Conservation (phyloP, 2,888 invertebrate species). For the Drosophila anomalata region DNA sequence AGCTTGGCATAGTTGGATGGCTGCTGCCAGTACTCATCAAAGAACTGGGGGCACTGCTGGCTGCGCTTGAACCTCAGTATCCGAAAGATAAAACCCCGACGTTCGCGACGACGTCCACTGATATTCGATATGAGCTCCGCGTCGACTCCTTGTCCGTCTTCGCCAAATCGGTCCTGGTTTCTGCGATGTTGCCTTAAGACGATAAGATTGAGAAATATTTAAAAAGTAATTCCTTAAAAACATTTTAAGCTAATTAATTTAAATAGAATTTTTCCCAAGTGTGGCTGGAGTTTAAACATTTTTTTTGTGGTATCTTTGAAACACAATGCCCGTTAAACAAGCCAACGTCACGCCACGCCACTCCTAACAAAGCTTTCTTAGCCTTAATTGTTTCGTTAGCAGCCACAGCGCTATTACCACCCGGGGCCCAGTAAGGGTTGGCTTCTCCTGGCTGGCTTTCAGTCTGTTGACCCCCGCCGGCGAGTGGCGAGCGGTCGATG, state of each 20-base stretch:
- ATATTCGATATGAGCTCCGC: conserved; percentile 77
- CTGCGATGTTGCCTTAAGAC: background rate
- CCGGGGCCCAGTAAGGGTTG: background rate
- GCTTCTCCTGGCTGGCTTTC: conserved; percentile 48
- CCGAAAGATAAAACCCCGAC: conserved; percentile 63
- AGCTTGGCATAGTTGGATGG: conserved; percentile 81
- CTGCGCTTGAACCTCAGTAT: conserved; percentile 63
- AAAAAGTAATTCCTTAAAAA: background rate
- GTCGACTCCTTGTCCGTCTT: conserved; percentile 80
- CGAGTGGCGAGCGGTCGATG: background rate
- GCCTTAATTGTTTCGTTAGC: conserved; percentile 5
- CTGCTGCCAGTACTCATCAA: conserved; percentile 82
- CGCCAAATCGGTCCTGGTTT: background rate
- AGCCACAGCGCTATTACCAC: conserved; percentile 8
- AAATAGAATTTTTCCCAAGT: background rate
- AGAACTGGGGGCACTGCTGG: conserved; percentile 75
- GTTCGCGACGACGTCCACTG: conserved; percentile 62
- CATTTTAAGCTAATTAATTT: background rate
- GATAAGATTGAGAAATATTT: background rate
- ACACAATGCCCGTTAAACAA: background rate
- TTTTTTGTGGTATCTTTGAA: background rate
- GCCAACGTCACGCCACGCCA: background rate
- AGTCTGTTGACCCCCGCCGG: conserved; percentile 75
- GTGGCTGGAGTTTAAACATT: no score
- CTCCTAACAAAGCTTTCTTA: conserved; percentile 38